These are phyloP conservation scores for Agelas oroides DNA, from an alignment of 37 sponge, comb jelly and placozoan species.

Conservation along the genomic window DNA sequence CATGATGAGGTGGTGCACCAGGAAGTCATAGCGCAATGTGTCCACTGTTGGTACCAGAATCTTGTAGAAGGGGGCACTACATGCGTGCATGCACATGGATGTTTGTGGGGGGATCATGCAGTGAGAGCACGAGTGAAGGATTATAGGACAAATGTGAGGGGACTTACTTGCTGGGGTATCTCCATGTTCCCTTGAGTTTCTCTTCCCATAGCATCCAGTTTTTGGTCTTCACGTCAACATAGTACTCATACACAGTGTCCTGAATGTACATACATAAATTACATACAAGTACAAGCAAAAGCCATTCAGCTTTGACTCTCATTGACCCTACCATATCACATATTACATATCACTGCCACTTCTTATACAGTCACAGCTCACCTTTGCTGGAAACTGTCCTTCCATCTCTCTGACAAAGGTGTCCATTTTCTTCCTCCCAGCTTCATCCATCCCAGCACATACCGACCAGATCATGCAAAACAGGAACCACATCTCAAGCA, in stretches of 20 bases:
- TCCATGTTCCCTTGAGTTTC: constrained; percentile 88
- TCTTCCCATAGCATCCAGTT: constrained; percentile 98
- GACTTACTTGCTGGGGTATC: constrained; percentile 85
- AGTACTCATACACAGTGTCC: constrained; percentile 98
- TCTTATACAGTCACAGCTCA: too few species aligned
- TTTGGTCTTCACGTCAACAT: constrained; percentile 92
- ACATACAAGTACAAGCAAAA: background rate
- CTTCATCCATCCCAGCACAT: constrained; percentile 94
- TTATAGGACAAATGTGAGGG: background rate
- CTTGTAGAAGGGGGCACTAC: constrained; percentile 97
- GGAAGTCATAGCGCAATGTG: constrained; percentile 95
- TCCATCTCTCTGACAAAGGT: constrained; percentile 94
- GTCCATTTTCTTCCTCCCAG: constrained; percentile 95
- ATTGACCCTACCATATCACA: too few species aligned
- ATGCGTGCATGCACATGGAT: too few species aligned
- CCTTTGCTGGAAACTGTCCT: constrained; percentile 94
- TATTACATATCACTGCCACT: too few species aligned
- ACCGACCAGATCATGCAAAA: constrained; percentile 97
- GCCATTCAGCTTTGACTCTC: too few species aligned
- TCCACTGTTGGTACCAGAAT: constrained; percentile 99
- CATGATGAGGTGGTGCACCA: constrained; percentile 85
- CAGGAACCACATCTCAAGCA: constrained; percentile 98
- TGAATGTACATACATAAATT: constrained; percentile 1
- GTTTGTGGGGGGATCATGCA: background rate
- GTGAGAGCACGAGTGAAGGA: background rate